These are phyloP conservation scores for Scolanthus callimorphus DNA, from an alignment of 92 coral and sea anemone species.

Conservation along the genomic window DNA sequence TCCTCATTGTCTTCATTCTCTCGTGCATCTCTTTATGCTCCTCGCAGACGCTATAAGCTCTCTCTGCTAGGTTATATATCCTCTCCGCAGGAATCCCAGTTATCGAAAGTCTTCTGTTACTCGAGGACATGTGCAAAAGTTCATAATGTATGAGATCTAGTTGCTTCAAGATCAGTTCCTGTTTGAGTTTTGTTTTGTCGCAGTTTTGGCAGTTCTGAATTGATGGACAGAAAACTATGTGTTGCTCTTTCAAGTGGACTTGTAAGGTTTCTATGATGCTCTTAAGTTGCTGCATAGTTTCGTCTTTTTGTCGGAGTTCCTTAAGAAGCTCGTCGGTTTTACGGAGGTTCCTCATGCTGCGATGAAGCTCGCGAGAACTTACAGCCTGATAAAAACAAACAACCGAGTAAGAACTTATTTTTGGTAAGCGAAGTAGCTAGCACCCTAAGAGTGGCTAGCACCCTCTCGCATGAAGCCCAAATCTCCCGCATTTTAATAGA, in stretches of 20 bases:
- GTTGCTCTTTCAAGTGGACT: conserved; percentile 47
- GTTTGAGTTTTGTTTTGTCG: conserved; percentile 42
- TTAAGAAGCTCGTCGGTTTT: conserved; percentile 55
- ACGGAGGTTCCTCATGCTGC: conserved; percentile 28
- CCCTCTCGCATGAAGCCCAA: no score
- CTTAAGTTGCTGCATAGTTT: conserved; percentile 47
- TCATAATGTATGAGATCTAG: conserved; percentile 61
- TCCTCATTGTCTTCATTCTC: conserved; percentile 3
- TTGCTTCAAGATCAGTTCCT: conserved; percentile 59
- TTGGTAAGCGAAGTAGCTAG: no score
- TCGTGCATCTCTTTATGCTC: conserved; percentile 67
- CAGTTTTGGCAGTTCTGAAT: conserved; percentile 51
- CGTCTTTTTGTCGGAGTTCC: conserved; percentile 48
- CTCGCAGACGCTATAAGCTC: conserved; percentile 61
- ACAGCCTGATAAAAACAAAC: conserved; percentile 15
- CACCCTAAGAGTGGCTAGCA: no score
- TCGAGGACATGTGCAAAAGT: conserved; percentile 37
- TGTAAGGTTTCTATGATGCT: conserved; percentile 44
- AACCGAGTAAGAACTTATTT: no score
- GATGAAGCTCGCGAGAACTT: conserved; percentile 26
- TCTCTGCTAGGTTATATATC: conserved; percentile 60
- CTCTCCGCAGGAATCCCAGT: conserved; percentile 77
- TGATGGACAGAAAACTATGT: conserved; percentile 43
- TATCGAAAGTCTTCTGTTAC: conserved; percentile 40
- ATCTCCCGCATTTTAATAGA: no score